Percentiles rank a stretch among this genome's conserved stretches.
phyloP scores from a whole-genome alignment of 2,888 invertebrate species.

The Pseudococcus viburni region DNA sequence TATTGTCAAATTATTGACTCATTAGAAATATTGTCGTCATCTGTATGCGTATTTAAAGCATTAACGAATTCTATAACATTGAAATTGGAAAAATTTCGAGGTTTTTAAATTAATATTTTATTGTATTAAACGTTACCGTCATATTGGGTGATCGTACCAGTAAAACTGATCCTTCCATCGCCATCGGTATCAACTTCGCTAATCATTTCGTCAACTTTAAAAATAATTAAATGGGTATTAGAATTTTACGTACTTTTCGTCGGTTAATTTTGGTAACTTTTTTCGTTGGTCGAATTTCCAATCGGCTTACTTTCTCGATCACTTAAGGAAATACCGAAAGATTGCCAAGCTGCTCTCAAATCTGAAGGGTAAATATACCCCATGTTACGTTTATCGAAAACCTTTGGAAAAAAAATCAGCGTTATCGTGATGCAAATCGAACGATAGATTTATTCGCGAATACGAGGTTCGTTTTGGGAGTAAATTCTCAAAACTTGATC shows the following conservation, averaged over 20 bases:
- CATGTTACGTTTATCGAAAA: slow-evolving; percentile 35
- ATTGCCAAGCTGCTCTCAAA: slow-evolving; percentile 12
- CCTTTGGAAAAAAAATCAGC: neutral
- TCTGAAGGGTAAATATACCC: slow-evolving; percentile 28
- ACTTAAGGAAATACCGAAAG: slow-evolving; percentile 24
- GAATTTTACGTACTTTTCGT: neutral
- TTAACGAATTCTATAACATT: slow-evolving; percentile 38
- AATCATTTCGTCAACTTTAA: slow-evolving; percentile 46
- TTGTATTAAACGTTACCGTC: neutral
- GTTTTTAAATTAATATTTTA: neutral
- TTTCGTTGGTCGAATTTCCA: neutral
- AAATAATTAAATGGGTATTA: neutral
- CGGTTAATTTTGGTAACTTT: neutral
- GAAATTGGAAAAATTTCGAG: neutral
- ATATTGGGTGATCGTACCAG: neutral
- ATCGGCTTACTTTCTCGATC: slow-evolving; percentile 22
- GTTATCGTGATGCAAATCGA: neutral
- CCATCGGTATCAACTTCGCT: slow-evolving; percentile 31
- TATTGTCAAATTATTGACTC: slow-evolving; percentile 3
- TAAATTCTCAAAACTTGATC: no score
- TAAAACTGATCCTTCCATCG: slow-evolving; percentile 27
- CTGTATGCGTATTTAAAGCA: slow-evolving; percentile 9
- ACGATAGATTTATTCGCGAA: no score
- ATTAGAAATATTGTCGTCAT: neutral
- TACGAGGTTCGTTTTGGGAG: no score